These are phyloP conservation scores for Cinara cedri DNA, from an alignment of 2,888 invertebrate species.

Conservation along the genomic window DNA sequence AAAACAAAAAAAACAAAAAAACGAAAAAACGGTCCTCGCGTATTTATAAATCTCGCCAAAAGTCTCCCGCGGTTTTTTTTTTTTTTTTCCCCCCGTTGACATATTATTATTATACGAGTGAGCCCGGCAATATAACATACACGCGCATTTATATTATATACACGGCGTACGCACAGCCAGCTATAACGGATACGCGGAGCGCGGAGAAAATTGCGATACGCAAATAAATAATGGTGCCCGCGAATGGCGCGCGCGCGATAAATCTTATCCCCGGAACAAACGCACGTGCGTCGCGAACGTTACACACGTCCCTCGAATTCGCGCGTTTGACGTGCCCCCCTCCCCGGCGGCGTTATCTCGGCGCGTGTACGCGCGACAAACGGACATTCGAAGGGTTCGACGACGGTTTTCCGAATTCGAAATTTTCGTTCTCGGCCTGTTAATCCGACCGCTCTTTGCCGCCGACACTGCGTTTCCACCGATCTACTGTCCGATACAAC, in stretches of 20 bases:
- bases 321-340: too few relatives aligned
- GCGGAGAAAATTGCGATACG: slow-evolving; percentile 10
- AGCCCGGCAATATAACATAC: background rate
- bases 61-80: slow-evolving; percentile 12
- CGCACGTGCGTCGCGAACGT: slow-evolving; percentile 10
- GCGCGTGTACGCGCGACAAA: too few relatives aligned
- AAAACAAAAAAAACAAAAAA: slow-evolving; percentile 30
- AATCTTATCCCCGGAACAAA: slow-evolving; percentile 23
- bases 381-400: too few relatives aligned
- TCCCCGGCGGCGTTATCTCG: background rate
- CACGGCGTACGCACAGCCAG: background rate
- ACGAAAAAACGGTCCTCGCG: slow-evolving; percentile 23
- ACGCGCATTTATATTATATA: background rate
- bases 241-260: slow-evolving; percentile 31
- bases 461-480: too few relatives aligned
- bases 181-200: background rate
- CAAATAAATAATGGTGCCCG: slow-evolving; percentile 35
- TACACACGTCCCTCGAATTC: background rate
- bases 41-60: slow-evolving; percentile 38
- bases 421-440: too few relatives aligned
- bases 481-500: too few relatives aligned
- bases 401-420: too few relatives aligned
- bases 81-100: slow-evolving; percentile 18
- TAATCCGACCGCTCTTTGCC: too few relatives aligned
- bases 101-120: slow-evolving; percentile 29